These are phyloP conservation scores for Sebastes reedi DNA, from an alignment of 2,797 vertebrate species.

Conservation along the genomic window DNA sequence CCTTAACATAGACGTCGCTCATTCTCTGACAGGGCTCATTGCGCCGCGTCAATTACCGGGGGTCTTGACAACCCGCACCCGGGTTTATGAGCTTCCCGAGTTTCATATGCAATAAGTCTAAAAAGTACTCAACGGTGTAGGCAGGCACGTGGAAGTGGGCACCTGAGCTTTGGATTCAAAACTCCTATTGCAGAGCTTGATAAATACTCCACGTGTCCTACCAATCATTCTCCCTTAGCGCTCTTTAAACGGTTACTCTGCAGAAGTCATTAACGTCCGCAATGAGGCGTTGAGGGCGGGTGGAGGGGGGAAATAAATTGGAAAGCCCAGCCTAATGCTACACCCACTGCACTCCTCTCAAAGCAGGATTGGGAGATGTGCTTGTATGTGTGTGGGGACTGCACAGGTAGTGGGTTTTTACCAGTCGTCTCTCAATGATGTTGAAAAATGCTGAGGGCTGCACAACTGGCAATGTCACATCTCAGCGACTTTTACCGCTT, in stretches of 20 bases:
- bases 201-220: conserved; percentile 65
- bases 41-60: conserved; percentile 8
- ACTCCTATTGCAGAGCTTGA: conserved; percentile 61
- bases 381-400: conserved; percentile 8
- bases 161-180: conserved; percentile 56
- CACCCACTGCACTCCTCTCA: conserved; percentile 56
- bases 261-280: conserved; percentile 79
- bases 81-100: conserved; percentile 45
- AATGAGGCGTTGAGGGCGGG: conserved; percentile 71
- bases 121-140: conserved; percentile 8
- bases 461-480: conserved; percentile 66
- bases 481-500: conserved; percentile 65
- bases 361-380: conserved; percentile 34
- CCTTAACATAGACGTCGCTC: conserved; percentile 61
- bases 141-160: conserved; percentile 21
- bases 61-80: conserved; percentile 18
- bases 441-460: conserved; percentile 69
- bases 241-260: conserved; percentile 77
- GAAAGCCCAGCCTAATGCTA: conserved; percentile 67
- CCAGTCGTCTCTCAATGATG: conserved; percentile 44
- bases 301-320: conserved; percentile 65
- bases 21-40: conserved; percentile 32
- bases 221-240: conserved; percentile 69
- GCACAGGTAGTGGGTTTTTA: conserved; percentile 60
- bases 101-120: conserved; percentile 30